These are phyloP conservation scores for Podarcis cretensis DNA, from an alignment of 2,113 vertebrate genomes.

Conservation along the genomic window DNA sequence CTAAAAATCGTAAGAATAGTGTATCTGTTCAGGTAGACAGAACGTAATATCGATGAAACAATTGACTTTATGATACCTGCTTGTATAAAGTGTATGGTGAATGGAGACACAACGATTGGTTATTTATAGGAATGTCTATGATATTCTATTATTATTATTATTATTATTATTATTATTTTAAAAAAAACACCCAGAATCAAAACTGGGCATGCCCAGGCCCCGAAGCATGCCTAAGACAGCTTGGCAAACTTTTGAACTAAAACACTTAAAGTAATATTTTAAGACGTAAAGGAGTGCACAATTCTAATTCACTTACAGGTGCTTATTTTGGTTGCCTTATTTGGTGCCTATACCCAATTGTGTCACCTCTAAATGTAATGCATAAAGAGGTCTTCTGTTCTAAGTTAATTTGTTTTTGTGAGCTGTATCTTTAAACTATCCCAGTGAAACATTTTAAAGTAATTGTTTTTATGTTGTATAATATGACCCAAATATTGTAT, in stretches of 20 bases:
- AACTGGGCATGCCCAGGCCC: neutral
- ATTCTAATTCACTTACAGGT: neutral
- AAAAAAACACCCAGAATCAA: neutral
- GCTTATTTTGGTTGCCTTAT: neutral
- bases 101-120: no score
- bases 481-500: slow-evolving; percentile 70
- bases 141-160: neutral
- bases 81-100: no score
- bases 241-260: neutral
- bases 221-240: neutral
- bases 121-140: no score
- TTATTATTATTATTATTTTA: no score
- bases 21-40: no score
- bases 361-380: slow-evolving; percentile 33
- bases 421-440: slow-evolving; percentile 41
- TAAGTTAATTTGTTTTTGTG: slow-evolving; percentile 41
- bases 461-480: slow-evolving; percentile 70
- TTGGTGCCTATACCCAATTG: neutral
- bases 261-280: neutral
- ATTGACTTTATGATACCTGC: no score
- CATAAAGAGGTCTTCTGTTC: slow-evolving; percentile 22
- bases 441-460: slow-evolving; percentile 53
- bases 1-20: no score
- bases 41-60: no score
- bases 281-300: neutral